Percentiles rank a stretch among this genome's conserved stretches.
Conservation (phyloP, 2,797 vertebrate genomes). For the Takifugu rubripes region DNA sequence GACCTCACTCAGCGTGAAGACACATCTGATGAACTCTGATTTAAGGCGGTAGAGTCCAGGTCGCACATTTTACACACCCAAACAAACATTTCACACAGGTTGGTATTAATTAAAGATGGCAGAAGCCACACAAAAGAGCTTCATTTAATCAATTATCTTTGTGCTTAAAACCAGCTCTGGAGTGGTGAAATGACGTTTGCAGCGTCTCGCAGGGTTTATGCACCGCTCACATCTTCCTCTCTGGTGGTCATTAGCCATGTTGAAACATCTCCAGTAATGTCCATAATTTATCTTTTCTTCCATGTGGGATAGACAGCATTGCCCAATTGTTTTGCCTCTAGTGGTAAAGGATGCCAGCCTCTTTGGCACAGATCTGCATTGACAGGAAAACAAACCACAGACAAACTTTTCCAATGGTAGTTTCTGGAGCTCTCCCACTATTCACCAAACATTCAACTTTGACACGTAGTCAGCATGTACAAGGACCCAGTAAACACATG, state of each 20-base stretch:
- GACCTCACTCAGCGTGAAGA: no score
- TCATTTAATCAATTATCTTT: constrained; percentile 55
- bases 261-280: constrained; percentile 45
- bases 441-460: constrained; percentile 47
- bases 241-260: constrained; percentile 53
- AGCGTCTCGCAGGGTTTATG: constrained; percentile 43
- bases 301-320: constrained; percentile 22
- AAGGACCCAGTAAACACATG: constrained; percentile 8
- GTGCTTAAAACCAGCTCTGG: constrained; percentile 52
- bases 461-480: constrained; percentile 21
- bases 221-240: constrained; percentile 45
- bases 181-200: constrained; percentile 64
- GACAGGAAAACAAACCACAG: constrained; percentile 35
- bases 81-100: background rate
- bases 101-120: constrained; percentile 27
- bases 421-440: constrained; percentile 45
- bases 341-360: no score
- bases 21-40: no score
- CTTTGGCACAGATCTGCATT: constrained; percentile 15
- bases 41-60: no score
- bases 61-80: background rate
- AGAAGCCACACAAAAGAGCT: constrained; percentile 35
- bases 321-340: background rate
- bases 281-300: constrained; percentile 53
- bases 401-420: constrained; percentile 47